Base-by-base conservation (phyloP, 2,888 invertebrate species). In the Leucophenga montana region DNA sequence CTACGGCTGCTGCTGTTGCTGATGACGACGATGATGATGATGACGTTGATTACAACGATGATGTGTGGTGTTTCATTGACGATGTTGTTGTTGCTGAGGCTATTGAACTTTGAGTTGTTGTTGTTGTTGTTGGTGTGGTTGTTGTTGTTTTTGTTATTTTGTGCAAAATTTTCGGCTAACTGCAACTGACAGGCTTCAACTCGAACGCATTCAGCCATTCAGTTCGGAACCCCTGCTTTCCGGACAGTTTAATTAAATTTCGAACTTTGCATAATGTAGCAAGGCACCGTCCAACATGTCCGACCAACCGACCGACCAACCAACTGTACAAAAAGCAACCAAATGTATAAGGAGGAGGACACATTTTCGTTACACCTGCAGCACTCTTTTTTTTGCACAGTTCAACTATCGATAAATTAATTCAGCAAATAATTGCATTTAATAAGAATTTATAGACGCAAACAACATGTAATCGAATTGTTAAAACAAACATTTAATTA, bases 331-430 rank as follows among this genome's bases (percentile, higher is more conserved):
- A 39, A 39, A 39, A 3, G 11, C 3, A 39, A 39, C 8, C 8
- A 39, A 39, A 39, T 27, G 27, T 27, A 5, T 11, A 5, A 39
- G 39, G 5, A 11, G 39, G 39, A 39, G 39, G 11, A 11, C 39
- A 39, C 3, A 39, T 39, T 54, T 22, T 54, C 18, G 20, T 18
- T 54, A 20, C 54, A 54, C 54, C 18, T 20, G 20, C 54, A 18
- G 20, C 16, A 54, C 18, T 22, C 0, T 54, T 13, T 13, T 20
- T 54, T 54, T 54, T 54, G 11, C 18, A n/a, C 11, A 54, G 13
- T 39, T 61, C 39, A 39, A 39, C 39, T 39, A 39, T 61, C 39
- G 61, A 61, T 61, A 61, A 61, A 61, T 61, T 61, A 61, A 61
- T 61, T 18, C 44, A 6, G 61, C 44, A 61, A 39, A 61, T 61